phyloP scores from a whole-genome alignment of 2,888 invertebrate genomes.

The Perizoma flavofasciatum region DNA sequence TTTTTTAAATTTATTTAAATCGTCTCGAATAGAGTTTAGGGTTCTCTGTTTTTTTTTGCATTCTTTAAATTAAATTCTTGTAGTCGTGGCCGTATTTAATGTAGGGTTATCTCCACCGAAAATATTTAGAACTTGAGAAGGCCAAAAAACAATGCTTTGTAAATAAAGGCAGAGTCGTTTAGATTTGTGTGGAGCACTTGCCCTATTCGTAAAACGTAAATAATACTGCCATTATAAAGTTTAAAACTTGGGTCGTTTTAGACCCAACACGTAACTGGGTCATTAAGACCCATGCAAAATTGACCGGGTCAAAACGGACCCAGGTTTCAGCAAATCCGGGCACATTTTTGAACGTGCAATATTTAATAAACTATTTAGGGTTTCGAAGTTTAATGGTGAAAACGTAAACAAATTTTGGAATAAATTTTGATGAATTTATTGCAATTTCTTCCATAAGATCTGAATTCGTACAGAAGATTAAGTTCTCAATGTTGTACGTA shows the following conservation, averaged over 20 bases:
- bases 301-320: slow-evolving; percentile 18
- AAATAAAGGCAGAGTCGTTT: slow-evolving; percentile 60
- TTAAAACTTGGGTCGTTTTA: slow-evolving; percentile 19
- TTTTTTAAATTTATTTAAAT: no score
- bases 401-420: no score
- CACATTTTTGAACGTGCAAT: slow-evolving; percentile 58
- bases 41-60: no score
- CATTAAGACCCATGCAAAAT: slow-evolving; percentile 9
- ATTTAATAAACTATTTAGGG: slow-evolving; percentile 30
- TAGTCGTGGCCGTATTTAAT: slow-evolving; percentile 15
- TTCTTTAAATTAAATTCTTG: slow-evolving; percentile 9
- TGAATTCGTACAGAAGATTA: slow-evolving; percentile 51
- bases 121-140: slow-evolving; percentile 66
- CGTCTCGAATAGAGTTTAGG: no score
- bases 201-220: slow-evolving; percentile 26
- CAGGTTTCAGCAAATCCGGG: slow-evolving; percentile 36
- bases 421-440: slow-evolving; percentile 33
- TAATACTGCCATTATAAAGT: slow-evolving; percentile 29
- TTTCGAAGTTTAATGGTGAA: no score
- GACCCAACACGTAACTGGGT: slow-evolving; percentile 12
- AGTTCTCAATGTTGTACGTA: slow-evolving; percentile 30
- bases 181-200: slow-evolving; percentile 29
- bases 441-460: slow-evolving; percentile 47
- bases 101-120: slow-evolving; percentile 69
- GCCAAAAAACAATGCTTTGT: slow-evolving; percentile 79